Conservation (phyloP, 2,797 vertebrate species). For the Tolypeutes matacus region DNA sequence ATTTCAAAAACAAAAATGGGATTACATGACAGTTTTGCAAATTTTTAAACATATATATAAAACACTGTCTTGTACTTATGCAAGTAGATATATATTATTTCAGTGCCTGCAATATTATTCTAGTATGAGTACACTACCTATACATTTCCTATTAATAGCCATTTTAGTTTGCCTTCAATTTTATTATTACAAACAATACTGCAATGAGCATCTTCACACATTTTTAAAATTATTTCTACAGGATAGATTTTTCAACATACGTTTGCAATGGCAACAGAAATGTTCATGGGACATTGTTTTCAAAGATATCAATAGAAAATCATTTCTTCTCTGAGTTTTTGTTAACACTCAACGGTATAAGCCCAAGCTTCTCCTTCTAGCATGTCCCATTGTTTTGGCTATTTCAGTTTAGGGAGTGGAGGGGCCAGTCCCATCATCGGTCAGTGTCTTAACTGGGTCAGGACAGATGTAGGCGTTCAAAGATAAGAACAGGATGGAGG, state of each 20-base stretch:
- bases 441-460: slow-evolving; percentile 33
- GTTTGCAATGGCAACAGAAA: not conserved
- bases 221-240: slow-evolving; percentile 24
- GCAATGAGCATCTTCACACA: not conserved
- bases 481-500: not conserved
- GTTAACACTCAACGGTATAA: not conserved
- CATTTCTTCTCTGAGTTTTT: slow-evolving; percentile 7
- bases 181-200: not conserved
- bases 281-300: not conserved
- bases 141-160: not conserved
- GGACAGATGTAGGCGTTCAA: not conserved
- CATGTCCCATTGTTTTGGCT: not conserved
- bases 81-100: not conserved
- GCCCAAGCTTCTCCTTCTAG: not conserved
- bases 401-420: not conserved
- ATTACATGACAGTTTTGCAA: slow-evolving; percentile 13
- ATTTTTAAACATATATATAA: not conserved
- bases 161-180: slow-evolving; percentile 34
- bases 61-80: not conserved
- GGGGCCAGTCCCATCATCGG: not conserved
- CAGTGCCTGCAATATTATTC: not conserved
- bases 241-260: not conserved
- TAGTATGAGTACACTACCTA: not conserved
- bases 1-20: not conserved
- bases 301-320: not conserved